Evolutionary conservation across 2,888 invertebrate species (phyloP), one percentile per base, ranked within the genome.

Genomic region (Thalpophila matura): DNA sequence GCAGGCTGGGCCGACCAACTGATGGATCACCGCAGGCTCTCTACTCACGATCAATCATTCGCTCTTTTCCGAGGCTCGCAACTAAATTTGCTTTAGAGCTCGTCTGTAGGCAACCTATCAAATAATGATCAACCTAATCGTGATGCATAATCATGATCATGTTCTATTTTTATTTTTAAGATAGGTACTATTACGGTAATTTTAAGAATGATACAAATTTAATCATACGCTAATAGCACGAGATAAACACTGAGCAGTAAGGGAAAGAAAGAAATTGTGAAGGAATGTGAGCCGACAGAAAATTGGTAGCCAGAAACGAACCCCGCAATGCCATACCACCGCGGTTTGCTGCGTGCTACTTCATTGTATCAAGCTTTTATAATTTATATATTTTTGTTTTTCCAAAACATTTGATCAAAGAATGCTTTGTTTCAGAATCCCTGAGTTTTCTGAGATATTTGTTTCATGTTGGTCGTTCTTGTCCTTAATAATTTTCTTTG

Each of bases 11-110:
- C 56, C 46, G 45, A 56, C 58, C 62, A 33, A 57, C 59, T 88
- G 87, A 91, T 89, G 85, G 88, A 90, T 91, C 86, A 84, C 84
- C 82, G 72, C 60, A 68, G 75, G 68, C 81, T 77, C 74, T 77
- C 76, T 73, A 66, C 63, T 75, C 80, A 83, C 81, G 82, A 89
- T 90, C 86, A 83, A 90, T 90, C 89, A 89, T 86, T 77, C 70
- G 64, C 50, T 66, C 54, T 31, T 60, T 71, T 67, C 59, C 64
- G 63, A 45, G 22, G 56, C 58, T 55, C 59, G 53, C 51, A 62
- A 75, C 74, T 68, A 71, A 74, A 76, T 59, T 68, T 68, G 58
- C 55, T 77, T 69, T 72, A 62, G 68, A 70, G 71, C 70, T 59
- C 45, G 50, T 67, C 67, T 61, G 68, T 67, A 72, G 62, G 51